phyloP scores from a whole-genome alignment of 2,797 vertebrate species.

The Mergus octosetaceus region DNA sequence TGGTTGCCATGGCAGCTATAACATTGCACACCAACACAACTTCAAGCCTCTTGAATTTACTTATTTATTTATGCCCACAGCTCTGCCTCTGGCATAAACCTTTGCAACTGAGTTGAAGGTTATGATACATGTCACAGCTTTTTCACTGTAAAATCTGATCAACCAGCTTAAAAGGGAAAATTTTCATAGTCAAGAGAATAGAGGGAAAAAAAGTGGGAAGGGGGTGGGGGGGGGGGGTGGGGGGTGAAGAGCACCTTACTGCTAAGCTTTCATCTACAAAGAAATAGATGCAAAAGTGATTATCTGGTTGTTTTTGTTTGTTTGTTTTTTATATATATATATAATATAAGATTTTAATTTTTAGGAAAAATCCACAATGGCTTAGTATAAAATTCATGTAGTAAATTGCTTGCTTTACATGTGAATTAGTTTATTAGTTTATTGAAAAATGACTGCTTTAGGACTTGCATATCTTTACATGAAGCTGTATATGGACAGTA shows the following conservation, averaged over 20 bases:
- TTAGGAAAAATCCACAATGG: background rate
- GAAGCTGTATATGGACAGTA: background rate
- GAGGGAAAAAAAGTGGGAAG: accelerated
- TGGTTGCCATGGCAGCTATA: conserved; percentile 38
- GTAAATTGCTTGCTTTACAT: background rate
- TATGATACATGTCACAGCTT: conserved; percentile 46
- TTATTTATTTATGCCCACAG: conserved; percentile 61
- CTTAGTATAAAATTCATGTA: background rate
- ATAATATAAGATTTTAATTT: background rate
- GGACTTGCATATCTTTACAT: background rate
- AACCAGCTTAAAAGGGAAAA: conserved; percentile 16
- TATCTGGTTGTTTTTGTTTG: background rate
- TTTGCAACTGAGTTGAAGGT: conserved; percentile 46
- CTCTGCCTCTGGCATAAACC: conserved; percentile 56
- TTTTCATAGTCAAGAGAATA: background rate
- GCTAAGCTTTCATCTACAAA: background rate
- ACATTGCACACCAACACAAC: background rate
- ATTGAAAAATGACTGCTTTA: background rate
- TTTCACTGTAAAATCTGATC: conserved; percentile 27
- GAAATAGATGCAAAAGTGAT: background rate
- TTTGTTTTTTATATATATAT: too few species aligned
- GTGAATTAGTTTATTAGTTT: background rate
- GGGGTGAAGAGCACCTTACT: background rate
- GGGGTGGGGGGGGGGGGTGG: too few species aligned
- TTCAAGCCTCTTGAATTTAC: conserved; percentile 34